phyloP scores from a whole-genome alignment of 2,888 invertebrate species.

The Ecliptopera silaceata region DNA sequence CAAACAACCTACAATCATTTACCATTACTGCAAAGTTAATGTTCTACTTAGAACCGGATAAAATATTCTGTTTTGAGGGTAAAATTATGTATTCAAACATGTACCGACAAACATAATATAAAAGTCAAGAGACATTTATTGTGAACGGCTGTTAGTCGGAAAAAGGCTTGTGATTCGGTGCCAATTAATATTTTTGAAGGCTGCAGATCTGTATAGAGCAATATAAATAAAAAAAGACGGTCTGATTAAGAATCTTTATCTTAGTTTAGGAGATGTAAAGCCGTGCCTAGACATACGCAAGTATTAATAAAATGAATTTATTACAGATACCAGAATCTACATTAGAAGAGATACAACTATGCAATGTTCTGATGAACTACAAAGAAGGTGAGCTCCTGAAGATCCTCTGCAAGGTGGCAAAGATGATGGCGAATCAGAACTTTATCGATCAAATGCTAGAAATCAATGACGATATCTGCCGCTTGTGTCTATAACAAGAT shows the following conservation, averaged over 20 bases:
- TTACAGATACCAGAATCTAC: constrained; percentile 84
- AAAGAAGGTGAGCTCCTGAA: constrained; percentile 84
- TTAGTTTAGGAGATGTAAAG: not conserved
- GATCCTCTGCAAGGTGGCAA: constrained; percentile 85
- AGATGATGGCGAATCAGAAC: constrained; percentile 86
- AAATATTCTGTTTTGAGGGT: not conserved
- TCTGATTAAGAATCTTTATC: no score
- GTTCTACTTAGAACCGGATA: not conserved
- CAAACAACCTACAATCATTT: constrained; percentile 13
- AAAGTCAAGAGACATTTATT: no score
- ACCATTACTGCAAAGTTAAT: not conserved
- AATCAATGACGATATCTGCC: constrained; percentile 91
- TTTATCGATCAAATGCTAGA: constrained; percentile 90
- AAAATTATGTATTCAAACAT: not conserved
- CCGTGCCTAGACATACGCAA: no score
- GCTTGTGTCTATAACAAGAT: constrained; percentile 84
- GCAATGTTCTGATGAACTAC: constrained; percentile 89
- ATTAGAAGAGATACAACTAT: constrained; percentile 84
- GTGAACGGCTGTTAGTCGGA: no score
- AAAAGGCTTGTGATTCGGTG: no score
- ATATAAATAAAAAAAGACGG: no score
- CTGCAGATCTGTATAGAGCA: no score
- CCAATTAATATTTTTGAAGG: no score
- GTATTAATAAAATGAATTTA: not conserved
- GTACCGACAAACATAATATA: not conserved